Evolutionary conservation across 2,113 vertebrate genomes (phyloP), one percentile per base, ranked within the genome.

Genomic region (Gila orcuttii): DNA sequence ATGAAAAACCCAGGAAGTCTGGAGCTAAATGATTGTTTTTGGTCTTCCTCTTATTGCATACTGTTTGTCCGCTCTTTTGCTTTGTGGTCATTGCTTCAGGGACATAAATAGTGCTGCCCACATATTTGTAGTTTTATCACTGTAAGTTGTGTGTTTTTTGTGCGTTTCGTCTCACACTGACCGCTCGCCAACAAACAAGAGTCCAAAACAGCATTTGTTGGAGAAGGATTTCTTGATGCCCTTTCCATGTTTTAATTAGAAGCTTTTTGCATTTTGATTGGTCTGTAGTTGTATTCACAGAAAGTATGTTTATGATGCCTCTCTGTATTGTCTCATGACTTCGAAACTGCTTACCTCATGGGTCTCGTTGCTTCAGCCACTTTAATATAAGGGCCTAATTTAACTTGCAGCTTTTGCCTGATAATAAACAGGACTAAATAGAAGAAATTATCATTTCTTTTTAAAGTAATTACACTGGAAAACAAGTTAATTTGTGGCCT

Each of bases 401-500:
- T 78, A 75, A 33, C 52, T 79, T 25, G 21, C 10, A 25, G 59
- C 42, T 21, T 55, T 55, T 31, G 75, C 8, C 39, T 21, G 39
- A 28, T 47, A 64, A 66, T 21, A 64, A 81, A 66, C 39, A 28
- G 39, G 42, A 81, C 36, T 50, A 47, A 13, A 45, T 64, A 45
- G 2, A 71, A 31, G 42, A 21, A 71, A 5, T 28, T 55, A 87
- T 90, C 83, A 86, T 89, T 90, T 89, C 71, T 87, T 77, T 90
- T 85, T 87, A 79, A 89, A 79, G 85, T 47, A 88, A 90, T 89
- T 91, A 85, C 47, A 85, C 76, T 86, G 88, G 87, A 88, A 89
- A 86, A 86, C 76, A 87, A 59, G 79, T 90, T 92, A 89, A 90
- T 74, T 93, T 90, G 42, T 86, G 88, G 25, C 66, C 68, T 80